Evolutionary conservation across 2,797 vertebrate species (phyloP).

Genomic region (Pangasius djambal): DNA sequence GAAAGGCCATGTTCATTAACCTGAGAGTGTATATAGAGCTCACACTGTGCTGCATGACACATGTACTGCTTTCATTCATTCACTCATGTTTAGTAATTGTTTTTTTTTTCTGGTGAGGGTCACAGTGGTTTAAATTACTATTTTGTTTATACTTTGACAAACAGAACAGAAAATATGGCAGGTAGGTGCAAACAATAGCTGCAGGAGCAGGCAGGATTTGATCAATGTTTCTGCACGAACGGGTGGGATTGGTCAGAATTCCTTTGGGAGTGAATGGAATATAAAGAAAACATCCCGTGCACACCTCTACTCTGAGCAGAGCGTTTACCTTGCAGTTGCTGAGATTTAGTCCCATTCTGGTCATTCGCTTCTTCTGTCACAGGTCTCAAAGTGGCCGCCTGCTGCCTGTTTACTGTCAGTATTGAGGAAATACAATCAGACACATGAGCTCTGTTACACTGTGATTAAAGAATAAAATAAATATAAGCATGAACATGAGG

Average conservation of each 20-base stretch:
- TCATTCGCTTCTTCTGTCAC: constrained; percentile 23
- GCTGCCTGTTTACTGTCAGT: constrained; percentile 18
- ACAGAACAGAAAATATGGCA: not conserved
- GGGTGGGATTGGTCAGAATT: not conserved
- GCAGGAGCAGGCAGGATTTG: not conserved
- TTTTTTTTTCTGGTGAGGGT: not conserved
- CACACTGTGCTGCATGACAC: not conserved
- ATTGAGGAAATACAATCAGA: not conserved
- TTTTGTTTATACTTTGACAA: not conserved
- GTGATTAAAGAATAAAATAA: not conserved
- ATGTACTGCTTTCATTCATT: not conserved
- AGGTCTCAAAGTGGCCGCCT: not conserved
- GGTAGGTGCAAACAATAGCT: not conserved
- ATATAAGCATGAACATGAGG: not conserved
- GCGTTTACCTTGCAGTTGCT: constrained; percentile 55
- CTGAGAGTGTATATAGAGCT: not conserved
- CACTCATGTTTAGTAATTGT: not conserved
- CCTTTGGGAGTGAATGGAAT: not conserved
- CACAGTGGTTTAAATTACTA: not conserved
- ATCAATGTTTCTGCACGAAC: not conserved
- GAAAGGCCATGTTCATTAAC: not conserved
- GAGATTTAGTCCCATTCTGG: constrained; percentile 37
- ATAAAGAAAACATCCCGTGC: not conserved
- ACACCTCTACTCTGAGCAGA: not conserved
- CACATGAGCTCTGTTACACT: not conserved